These are phyloP conservation scores for Idaea biselata DNA, from an alignment of 2,888 invertebrate genomes.

Conservation along the genomic window DNA sequence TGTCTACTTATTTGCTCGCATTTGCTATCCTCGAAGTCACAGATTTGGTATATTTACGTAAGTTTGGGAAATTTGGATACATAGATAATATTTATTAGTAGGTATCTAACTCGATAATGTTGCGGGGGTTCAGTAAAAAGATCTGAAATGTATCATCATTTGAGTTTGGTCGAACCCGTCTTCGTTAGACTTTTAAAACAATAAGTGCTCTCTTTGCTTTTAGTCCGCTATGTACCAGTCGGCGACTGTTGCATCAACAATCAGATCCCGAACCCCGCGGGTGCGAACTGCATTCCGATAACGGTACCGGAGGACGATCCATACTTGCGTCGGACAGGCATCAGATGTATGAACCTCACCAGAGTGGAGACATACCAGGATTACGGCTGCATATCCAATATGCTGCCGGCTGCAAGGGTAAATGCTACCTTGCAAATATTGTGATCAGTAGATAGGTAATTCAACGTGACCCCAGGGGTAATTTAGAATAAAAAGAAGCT, in stretches of 20 bases:
- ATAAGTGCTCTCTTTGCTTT: background rate
- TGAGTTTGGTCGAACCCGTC: too few relatives aligned
- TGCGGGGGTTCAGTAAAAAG: too few relatives aligned
- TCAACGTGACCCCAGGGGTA: too few relatives aligned
- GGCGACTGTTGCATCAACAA: slow-evolving; percentile 42
- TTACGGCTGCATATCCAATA: slow-evolving; percentile 37
- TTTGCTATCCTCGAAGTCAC: slow-evolving; percentile 31
- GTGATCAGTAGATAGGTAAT: too few relatives aligned
- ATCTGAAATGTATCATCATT: too few relatives aligned
- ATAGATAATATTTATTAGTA: too few relatives aligned
- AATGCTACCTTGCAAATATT: slow-evolving; percentile 6
- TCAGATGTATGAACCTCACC: slow-evolving; percentile 49
- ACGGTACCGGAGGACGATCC: slow-evolving; percentile 46
- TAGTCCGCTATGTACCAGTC: slow-evolving; percentile 30
- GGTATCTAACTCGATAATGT: too few relatives aligned
- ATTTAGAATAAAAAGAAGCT: too few relatives aligned
- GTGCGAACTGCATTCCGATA: slow-evolving; percentile 38
- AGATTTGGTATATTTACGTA: slow-evolving; percentile 35
- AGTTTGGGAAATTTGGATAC: too few relatives aligned
- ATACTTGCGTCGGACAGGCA: slow-evolving; percentile 34
- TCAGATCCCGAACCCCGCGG: slow-evolving; percentile 32
- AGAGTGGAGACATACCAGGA: slow-evolving; percentile 45
- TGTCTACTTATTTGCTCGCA: slow-evolving; percentile 33
- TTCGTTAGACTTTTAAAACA: too few relatives aligned
- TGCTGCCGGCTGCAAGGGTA: slow-evolving; percentile 44